A percentile compares a stretch with the other conserved stretches of the same genome.
These are phyloP conservation scores for Myotis brandtii DNA, from an alignment of 2,113 vertebrate genomes.

Conservation along the genomic window DNA sequence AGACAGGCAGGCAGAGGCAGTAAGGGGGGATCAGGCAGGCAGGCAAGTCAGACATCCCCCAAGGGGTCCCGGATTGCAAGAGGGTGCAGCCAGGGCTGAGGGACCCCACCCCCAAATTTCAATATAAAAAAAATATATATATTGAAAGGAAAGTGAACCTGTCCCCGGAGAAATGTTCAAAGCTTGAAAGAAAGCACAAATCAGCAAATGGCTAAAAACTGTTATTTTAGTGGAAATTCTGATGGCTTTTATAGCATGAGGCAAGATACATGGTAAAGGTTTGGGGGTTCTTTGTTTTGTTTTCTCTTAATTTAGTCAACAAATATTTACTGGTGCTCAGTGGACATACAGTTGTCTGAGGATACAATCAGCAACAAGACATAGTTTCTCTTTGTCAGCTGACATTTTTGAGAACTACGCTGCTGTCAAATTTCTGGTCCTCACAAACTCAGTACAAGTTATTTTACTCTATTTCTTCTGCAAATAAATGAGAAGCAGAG, in stretches of 20 bases:
- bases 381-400: not conserved
- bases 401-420: not conserved
- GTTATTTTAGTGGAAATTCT: not conserved
- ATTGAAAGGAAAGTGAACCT: not conserved
- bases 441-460: not conserved
- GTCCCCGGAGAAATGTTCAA: not conserved
- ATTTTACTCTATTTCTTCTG: not conserved
- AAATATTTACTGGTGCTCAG: slow-evolving; percentile 3
- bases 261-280: no score
- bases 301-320: not conserved
- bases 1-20: no score
- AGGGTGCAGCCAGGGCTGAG: no score
- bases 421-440: not conserved
- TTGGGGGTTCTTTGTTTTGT: not conserved
- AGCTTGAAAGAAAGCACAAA: slow-evolving; percentile 11
- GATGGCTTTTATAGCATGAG: not conserved
- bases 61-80: no score
- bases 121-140: not conserved
- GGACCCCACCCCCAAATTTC: no score
- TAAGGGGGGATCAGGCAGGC: no score
- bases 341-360: not conserved
- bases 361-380: not conserved
- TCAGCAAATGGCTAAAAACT: not conserved
- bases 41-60: no score
- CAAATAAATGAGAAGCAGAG: not conserved